A percentile compares a stretch with the other conserved stretches of the same genome.
These are phyloP conservation scores for Trematomus loennbergii DNA, from an alignment of 2,113 vertebrate species.

Conservation along the genomic window DNA sequence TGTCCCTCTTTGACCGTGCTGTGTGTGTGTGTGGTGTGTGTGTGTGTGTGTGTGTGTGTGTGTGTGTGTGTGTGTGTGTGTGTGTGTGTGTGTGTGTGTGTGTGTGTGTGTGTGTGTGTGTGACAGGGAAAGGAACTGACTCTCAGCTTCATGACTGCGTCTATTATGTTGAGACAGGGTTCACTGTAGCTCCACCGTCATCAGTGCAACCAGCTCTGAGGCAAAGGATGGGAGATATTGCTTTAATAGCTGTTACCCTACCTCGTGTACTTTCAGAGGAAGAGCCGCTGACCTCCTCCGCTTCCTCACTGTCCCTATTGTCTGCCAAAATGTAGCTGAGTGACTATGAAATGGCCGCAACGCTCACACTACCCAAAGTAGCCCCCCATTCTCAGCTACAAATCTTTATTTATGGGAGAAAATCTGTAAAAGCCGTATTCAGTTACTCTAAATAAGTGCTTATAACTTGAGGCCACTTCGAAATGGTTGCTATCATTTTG, in stretches of 20 bases:
- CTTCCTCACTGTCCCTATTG: conserved; percentile 62
- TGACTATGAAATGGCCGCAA: conserved; percentile 47
- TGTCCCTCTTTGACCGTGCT: conserved; percentile 60
- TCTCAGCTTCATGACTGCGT: conserved; percentile 76
- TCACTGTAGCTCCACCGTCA: conserved; percentile 58
- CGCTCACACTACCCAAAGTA: not conserved
- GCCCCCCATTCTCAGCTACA: conserved; percentile 19
- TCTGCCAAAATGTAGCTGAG: conserved; percentile 29
- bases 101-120: conserved; percentile 34
- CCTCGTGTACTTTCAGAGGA: conserved; percentile 62
- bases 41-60: conserved; percentile 28
- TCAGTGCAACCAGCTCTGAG: conserved; percentile 53
- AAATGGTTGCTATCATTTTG: conserved; percentile 45
- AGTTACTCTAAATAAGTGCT: conserved; percentile 38
- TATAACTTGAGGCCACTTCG: conserved; percentile 9
- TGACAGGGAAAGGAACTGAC: conserved; percentile 64
- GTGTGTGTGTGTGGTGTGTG: conserved; percentile 34
- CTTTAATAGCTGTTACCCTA: conserved; percentile 47
- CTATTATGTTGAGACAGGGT: conserved; percentile 76
- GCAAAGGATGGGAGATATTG: conserved; percentile 37
- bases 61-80: conserved; percentile 34
- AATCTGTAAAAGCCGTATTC: conserved; percentile 13
- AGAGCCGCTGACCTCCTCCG: conserved; percentile 63
- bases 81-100: conserved; percentile 14
- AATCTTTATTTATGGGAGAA: conserved; percentile 32